Percentiles rank a stretch among this genome's conserved stretches.
Conservation (phyloP, 2,113 vertebrate genomes). For the Cichladusa arquata region DNA sequence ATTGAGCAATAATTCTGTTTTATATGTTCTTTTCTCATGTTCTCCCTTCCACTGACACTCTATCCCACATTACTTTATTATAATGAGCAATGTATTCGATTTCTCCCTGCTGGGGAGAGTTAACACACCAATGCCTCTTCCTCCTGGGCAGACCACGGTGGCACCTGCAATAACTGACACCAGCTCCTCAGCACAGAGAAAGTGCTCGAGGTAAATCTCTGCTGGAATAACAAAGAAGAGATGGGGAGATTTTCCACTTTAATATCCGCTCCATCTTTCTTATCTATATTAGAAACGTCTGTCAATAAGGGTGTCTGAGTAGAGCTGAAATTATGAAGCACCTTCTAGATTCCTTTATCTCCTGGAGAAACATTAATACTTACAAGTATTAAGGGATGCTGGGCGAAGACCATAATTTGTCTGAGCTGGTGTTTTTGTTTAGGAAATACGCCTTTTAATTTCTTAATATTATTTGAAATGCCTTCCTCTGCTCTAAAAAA, state of each 20-base stretch:
- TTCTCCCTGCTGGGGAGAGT: not conserved
- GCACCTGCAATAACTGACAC: not conserved
- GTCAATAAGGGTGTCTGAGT: constrained; percentile 14
- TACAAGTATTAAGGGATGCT: not conserved
- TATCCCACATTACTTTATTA: not conserved
- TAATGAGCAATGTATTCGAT: not conserved
- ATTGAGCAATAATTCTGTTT: not conserved
- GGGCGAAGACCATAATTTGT: not conserved
- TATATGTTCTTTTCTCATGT: not conserved
- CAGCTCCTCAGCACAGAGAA: not conserved
- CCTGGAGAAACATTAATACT: not conserved
- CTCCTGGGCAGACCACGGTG: not conserved
- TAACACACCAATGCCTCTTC: not conserved
- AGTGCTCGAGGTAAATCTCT: constrained; percentile 9
- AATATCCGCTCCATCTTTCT: constrained; percentile 65
- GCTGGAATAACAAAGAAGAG: constrained; percentile 24
- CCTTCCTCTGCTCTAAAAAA: not conserved
- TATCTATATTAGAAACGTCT: constrained; percentile 61
- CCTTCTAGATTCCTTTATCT: constrained; percentile 15
- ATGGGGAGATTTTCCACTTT: constrained; percentile 39
- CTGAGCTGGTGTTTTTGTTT: not conserved
- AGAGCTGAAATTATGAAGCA: constrained; percentile 28
- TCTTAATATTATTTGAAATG: not conserved
- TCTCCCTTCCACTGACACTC: not conserved
- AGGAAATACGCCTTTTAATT: not conserved